Base-by-base conservation (phyloP, 2,113 vertebrate species). In the Takifugu flavidus region DNA sequence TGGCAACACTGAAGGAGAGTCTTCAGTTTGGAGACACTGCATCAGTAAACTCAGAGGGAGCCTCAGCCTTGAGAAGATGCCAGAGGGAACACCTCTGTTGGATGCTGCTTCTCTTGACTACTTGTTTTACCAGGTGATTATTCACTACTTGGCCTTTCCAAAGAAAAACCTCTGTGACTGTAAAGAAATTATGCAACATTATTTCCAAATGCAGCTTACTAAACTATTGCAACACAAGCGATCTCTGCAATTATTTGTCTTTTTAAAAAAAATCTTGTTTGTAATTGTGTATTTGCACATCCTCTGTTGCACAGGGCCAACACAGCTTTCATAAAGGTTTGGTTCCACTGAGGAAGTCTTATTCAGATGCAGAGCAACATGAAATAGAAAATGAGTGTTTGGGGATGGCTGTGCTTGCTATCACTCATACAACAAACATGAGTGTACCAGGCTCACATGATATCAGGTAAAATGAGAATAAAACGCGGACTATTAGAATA, bases 341-440 rank as follows among this genome's bases (percentile, higher is more conserved):
- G 77, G 93, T 94, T 26, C 94, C 93, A 4, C 87, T 98, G 52
- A 89, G 96, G n/a, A 86, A 77, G 0, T 86, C 92, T 10, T 91
- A 89, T 53, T 94, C 62, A 0, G 96, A 98, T 2, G 70, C 82
- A 3, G 97, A 99, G 49, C 89, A 91, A 1, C 95, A 97, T 0
- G 97, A 98, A 62, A 96, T 98, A 0, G 96, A 99, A 75, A 99
- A 99, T 0, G 97, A 99, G 59, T 99, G 97, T 6, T 86, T 99
- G 85, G 97, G 97, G 0, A 99, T 99, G 97, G 97, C 97, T 1
- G 97, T 99, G 28, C 88, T 99, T 56, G 95, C 96, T 1, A 98
- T 99, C 75, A 95, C 94, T 7, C 95, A 99, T 0, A 88, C 93
- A 62, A 93, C 92, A 83, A 85, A 74, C 15, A 87, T 67, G n/a